Base-by-base conservation (phyloP, 2,113 vertebrate genomes). In the Puntigrus tetrazona region DNA sequence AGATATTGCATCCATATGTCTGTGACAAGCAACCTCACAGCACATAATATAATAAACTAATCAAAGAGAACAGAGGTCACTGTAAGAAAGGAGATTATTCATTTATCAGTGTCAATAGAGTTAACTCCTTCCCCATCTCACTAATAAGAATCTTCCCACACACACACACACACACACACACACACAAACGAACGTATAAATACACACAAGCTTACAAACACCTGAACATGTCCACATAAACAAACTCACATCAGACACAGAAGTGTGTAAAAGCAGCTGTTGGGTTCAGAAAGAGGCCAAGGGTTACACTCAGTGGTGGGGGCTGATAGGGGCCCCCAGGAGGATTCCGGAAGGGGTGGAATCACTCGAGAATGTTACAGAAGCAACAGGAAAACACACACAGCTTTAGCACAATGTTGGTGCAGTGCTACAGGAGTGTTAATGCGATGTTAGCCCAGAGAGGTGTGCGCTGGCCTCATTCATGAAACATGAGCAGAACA, bases 251-350 rank as follows among this genome's bases (percentile, higher is more conserved):
- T n/a, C 36, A 4, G 52, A 61, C 34, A 61, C 27, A 5, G 34
- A 6, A 38, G 75, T 38, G 22, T 38, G 75, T 55, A 34, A 57
- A 55, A 78, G 22, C 8, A 78, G 75, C 31, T 7, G 34, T 22
- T 38, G 25, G 52, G 81, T 74, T 43, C 69, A 59, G 38, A 73
- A 59, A 41, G 31, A 45, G 69, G 34, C 29, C 34, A 74, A 74
- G 27, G 65, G 52, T 83, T 52, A 79, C n/a, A 79, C 13, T 63
- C 34, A 59, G 36, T 29, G n/a, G 55, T 10, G 77, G 1, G 31
- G 59, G 52, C 34, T 78, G 50, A 78, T 25, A 78, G 55, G 25
- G 77, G 55, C 36, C 77, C 77, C 52, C 13, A 63, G 77, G 55
- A 78, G 22, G 13, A 59, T 78, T 78, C 55, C 55, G 52, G 76